Conservation (phyloP, 2,113 vertebrate genomes). For the Mustela nigripes region DNA sequence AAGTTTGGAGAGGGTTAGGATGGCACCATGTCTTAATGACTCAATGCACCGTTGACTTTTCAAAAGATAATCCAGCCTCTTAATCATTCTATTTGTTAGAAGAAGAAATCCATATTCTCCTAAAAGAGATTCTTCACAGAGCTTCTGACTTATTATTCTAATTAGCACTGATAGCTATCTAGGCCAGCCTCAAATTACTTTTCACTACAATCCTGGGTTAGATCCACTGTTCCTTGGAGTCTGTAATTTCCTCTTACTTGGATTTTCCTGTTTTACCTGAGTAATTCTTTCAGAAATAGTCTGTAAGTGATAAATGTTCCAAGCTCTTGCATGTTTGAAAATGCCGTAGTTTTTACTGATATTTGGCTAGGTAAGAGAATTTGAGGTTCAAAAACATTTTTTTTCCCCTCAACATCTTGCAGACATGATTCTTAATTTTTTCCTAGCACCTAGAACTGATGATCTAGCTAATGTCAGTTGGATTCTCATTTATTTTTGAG, state of each 20-base stretch:
- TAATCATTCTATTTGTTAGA: background rate
- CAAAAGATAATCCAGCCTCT: background rate
- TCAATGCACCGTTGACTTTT: background rate
- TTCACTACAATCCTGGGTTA: conserved; percentile 27
- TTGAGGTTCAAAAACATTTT: conserved; percentile 44
- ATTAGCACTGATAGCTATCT: background rate
- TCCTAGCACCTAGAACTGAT: background rate
- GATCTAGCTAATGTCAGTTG: background rate
- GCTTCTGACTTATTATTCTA: background rate
- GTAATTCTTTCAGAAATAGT: conserved; percentile 63
- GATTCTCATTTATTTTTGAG: background rate
- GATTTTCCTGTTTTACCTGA: conserved; percentile 49
- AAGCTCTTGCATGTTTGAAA: background rate
- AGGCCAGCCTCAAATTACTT: background rate
- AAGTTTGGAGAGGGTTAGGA: background rate
- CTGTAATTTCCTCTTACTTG: background rate
- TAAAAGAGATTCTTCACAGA: conserved; percentile 18
- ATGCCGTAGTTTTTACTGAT: background rate
- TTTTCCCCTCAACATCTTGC: background rate
- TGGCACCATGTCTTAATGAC: background rate
- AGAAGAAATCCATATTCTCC: background rate
- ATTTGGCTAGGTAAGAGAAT: conserved; percentile 28
- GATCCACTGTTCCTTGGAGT: background rate
- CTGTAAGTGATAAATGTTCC: conserved; percentile 16
- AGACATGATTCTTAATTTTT: background rate